Percentiles rank a stretch among this genome's conserved stretches.
phyloP scores from a whole-genome alignment of 2,797 vertebrate genomes.

The Danio jaintianensis region DNA sequence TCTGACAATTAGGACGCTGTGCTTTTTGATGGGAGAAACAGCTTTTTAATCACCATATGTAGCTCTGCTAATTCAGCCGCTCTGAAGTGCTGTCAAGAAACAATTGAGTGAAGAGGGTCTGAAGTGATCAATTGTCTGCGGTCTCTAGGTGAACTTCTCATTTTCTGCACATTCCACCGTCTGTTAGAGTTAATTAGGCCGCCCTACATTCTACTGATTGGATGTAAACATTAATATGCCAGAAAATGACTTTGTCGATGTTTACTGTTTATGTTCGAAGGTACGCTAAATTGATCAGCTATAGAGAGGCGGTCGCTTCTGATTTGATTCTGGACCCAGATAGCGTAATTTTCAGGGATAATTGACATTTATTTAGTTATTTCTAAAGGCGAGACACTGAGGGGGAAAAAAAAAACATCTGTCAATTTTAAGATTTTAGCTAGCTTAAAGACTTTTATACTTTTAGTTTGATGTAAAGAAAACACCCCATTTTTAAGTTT shows the following conservation, averaged over 20 bases:
- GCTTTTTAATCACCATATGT: conserved; percentile 76
- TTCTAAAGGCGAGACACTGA: too few species aligned
- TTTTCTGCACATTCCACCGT: conserved; percentile 75
- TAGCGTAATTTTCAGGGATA: conserved; percentile 40
- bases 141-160: conserved; percentile 75
- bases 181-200: conserved; percentile 82
- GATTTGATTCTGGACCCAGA: conserved; percentile 71
- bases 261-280: conserved; percentile 71
- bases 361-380: conserved; percentile 44
- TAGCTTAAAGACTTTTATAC: too few species aligned
- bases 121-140: conserved; percentile 79
- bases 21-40: conserved; percentile 64
- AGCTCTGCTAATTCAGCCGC: conserved; percentile 73
- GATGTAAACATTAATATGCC: conserved; percentile 84
- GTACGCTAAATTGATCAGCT: conserved; percentile 74
- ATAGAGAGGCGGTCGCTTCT: conserved; percentile 66
- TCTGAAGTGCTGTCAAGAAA: conserved; percentile 81
- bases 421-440: too few species aligned
- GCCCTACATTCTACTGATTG: conserved; percentile 77
- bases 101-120: conserved; percentile 75
- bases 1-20: conserved; percentile 56
- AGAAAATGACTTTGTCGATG: conserved; percentile 79
- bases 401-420: conserved; percentile 1
- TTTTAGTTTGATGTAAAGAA: too few species aligned
- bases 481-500: too few species aligned